Percentiles rank a stretch among this genome's conserved stretches.
Evolutionary conservation across 2,888 invertebrate species (phyloP).

Genomic region (Drosophila cyrtoloma): DNA sequence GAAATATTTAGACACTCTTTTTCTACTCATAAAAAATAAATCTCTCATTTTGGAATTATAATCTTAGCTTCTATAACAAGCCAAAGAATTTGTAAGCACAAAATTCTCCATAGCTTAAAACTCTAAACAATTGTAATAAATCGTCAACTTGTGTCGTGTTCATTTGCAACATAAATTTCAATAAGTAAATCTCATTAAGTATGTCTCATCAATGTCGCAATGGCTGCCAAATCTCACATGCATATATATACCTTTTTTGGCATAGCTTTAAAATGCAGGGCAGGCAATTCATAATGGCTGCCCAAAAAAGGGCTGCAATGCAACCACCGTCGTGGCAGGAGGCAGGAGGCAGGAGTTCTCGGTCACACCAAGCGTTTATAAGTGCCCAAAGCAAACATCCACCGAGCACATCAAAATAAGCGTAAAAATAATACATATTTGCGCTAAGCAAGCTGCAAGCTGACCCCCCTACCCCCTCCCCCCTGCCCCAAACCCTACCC

Average conservation of each 20-base stretch:
- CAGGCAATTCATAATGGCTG: slow-evolving; percentile 62
- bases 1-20: not conserved
- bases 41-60: not conserved
- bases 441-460: slow-evolving; percentile 73
- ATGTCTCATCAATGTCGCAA: slow-evolving; percentile 37
- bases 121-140: not conserved
- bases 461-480: not conserved
- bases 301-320: slow-evolving; percentile 24
- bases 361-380: slow-evolving; percentile 84
- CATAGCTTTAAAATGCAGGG: slow-evolving; percentile 34
- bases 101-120: not conserved
- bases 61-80: not conserved
- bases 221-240: slow-evolving; percentile 25
- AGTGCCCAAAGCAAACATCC: slow-evolving; percentile 83
- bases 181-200: slow-evolving; percentile 39
- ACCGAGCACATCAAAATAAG: slow-evolving; percentile 83
- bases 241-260: not conserved
- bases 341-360: slow-evolving; percentile 26
- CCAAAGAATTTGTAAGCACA: fast-evolving
- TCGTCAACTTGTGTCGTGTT: slow-evolving; percentile 1
- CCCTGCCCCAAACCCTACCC: not conserved
- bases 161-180: slow-evolving; percentile 26
- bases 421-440: slow-evolving; percentile 81
- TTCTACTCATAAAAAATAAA: not conserved
- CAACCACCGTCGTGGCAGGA: slow-evolving; percentile 33